Conservation (phyloP, 2,113 vertebrate species). For the Pyxicephalus adspersus region DNA sequence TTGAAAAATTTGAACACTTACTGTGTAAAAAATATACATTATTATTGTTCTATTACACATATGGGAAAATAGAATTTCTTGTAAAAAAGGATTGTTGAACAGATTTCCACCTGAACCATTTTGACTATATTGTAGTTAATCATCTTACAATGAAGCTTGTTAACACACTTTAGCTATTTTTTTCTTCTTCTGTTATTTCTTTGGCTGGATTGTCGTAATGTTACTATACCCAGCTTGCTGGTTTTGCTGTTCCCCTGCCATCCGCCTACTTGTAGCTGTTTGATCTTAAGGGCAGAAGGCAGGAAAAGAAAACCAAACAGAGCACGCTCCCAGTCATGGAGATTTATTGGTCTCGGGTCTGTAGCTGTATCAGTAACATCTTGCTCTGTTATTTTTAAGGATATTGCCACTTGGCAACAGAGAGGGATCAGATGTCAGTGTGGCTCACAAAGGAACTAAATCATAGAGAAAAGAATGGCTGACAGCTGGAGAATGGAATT, state of each 20-base stretch:
- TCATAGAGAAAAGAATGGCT: conserved; percentile 70
- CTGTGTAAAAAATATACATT: no score
- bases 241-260: conserved; percentile 71
- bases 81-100: no score
- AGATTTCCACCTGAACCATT: no score
- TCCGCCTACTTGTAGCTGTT: conserved; percentile 55
- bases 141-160: background rate
- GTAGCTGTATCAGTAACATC: conserved; percentile 66
- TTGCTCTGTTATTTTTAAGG: conserved; percentile 70
- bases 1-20: no score
- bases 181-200: conserved; percentile 19
- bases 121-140: background rate
- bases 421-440: conserved; percentile 67
- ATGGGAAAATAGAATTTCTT: no score
- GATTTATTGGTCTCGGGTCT: conserved; percentile 71
- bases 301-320: conserved; percentile 65
- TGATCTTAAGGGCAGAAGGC: conserved; percentile 58
- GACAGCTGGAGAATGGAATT: conserved; percentile 52
- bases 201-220: conserved; percentile 5
- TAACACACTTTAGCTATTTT: background rate
- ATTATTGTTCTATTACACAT: no score
- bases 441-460: conserved; percentile 70
- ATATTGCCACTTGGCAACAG: conserved; percentile 70
- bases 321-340: conserved; percentile 62
- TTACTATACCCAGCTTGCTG: conserved; percentile 62